These are phyloP conservation scores for Collichthys lucidus DNA, from an alignment of 2,113 vertebrate species.

Conservation along the genomic window DNA sequence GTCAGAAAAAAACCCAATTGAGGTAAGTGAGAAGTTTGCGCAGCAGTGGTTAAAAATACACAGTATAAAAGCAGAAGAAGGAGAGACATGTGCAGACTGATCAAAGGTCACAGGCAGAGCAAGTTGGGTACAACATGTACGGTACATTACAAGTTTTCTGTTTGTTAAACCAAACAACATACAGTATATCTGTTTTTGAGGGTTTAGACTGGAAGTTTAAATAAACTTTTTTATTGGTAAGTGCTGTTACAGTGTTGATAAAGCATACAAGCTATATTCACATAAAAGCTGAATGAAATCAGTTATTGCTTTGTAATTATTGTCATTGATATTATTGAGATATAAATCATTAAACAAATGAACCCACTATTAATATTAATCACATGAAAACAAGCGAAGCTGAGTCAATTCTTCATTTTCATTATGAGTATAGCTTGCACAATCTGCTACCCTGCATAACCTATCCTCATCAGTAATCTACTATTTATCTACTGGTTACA, in stretches of 20 bases:
- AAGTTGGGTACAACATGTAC: not conserved
- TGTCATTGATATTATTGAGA: not conserved
- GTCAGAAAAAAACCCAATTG: conserved; percentile 11
- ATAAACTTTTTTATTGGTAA: not conserved
- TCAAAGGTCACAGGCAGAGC: not conserved
- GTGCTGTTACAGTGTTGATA: not conserved
- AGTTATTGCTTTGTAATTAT: conserved; percentile 1
- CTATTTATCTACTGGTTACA: not conserved
- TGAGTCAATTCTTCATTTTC: not conserved
- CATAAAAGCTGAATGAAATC: not conserved
- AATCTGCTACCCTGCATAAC: not conserved
- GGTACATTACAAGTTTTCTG: not conserved
- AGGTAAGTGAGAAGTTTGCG: not conserved
- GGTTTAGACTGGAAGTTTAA: not conserved
- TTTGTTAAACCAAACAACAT: not conserved
- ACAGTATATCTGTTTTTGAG: not conserved
- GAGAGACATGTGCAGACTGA: not conserved
- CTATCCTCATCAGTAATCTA: not conserved
- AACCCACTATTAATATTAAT: not conserved
- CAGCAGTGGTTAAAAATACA: conserved; percentile 44
- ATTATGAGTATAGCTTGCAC: not conserved
- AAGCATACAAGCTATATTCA: not conserved
- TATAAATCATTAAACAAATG: not conserved
- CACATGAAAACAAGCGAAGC: not conserved
- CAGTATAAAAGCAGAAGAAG: conserved; percentile 44